A percentile compares a stretch with the other conserved stretches of the same genome.
Evolutionary conservation across 2,113 vertebrate genomes (phyloP).

Genomic region (Gallinago jamesoni): DNA sequence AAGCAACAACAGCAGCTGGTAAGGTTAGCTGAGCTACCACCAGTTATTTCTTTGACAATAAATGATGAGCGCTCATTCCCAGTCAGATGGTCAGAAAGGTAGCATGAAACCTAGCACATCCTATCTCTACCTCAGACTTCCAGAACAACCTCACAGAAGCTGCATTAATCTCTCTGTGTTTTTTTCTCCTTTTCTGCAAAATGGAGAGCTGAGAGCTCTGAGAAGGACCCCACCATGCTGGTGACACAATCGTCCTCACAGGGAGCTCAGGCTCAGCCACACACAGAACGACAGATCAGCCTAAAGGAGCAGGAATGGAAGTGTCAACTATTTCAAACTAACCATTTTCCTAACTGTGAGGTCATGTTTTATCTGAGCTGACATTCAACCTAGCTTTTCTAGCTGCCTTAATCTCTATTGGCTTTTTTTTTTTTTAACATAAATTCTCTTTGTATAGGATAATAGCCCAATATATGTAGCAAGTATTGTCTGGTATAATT

Average conservation of each 20-base stretch:
- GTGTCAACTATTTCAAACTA: not conserved
- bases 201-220: not conserved
- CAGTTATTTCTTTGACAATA: not conserved
- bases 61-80: not conserved
- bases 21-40: not conserved
- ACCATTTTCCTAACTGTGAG: not conserved
- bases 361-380: not conserved
- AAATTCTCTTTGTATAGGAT: not conserved
- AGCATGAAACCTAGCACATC: not conserved
- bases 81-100: not conserved
- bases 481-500: not conserved
- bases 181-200: not conserved
- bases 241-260: not conserved
- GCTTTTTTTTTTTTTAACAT: not conserved
- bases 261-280: not conserved
- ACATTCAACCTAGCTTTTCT: not conserved
- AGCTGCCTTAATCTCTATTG: not conserved
- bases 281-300: not conserved
- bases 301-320: not conserved
- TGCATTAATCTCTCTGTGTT: not conserved
- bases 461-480: not conserved
- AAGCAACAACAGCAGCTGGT: not conserved
- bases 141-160: not conserved
- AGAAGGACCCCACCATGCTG: accelerated
- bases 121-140: not conserved